Evolutionary conservation across 2,113 vertebrate genomes (phyloP).

Genomic region (Syrrhaptes paradoxus): DNA sequence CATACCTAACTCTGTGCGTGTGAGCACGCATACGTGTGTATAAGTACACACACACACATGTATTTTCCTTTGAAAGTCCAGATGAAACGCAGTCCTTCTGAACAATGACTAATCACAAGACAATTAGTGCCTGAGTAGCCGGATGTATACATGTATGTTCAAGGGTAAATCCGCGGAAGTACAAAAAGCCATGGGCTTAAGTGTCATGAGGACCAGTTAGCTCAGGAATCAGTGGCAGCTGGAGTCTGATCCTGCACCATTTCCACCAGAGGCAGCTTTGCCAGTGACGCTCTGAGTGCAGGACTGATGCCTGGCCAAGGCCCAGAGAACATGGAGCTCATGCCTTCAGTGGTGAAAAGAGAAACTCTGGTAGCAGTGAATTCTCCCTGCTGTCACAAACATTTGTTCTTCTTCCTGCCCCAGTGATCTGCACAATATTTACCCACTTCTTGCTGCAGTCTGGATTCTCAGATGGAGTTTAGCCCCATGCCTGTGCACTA

Average conservation of each 20-base stretch:
- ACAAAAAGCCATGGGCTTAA: not conserved
- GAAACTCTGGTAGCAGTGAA: rapidly evolving
- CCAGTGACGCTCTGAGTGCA: not conserved
- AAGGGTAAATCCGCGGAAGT: not conserved
- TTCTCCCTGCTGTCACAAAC: not conserved
- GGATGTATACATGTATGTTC: rapidly evolving
- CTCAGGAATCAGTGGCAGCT: not conserved
- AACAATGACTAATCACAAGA: not conserved
- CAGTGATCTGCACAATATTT: not conserved
- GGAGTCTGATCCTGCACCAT: not conserved
- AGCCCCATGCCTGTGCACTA: not conserved
- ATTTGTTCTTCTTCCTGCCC: not conserved
- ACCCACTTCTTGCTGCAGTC: not conserved
- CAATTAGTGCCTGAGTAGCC: not conserved
- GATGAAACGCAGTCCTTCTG: not conserved
- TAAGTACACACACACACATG: not conserved
- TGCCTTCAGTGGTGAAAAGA: not conserved
- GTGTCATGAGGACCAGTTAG: not conserved
- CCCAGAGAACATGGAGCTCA: not conserved
- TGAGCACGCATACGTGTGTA: not conserved
- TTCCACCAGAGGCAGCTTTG: not conserved
- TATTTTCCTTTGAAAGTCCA: not conserved
- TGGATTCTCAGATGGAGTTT: not conserved
- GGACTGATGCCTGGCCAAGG: rapidly evolving
- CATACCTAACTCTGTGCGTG: not conserved